phyloP scores from a whole-genome alignment of 2,888 invertebrate genomes.

The Pterostichus madidus region DNA sequence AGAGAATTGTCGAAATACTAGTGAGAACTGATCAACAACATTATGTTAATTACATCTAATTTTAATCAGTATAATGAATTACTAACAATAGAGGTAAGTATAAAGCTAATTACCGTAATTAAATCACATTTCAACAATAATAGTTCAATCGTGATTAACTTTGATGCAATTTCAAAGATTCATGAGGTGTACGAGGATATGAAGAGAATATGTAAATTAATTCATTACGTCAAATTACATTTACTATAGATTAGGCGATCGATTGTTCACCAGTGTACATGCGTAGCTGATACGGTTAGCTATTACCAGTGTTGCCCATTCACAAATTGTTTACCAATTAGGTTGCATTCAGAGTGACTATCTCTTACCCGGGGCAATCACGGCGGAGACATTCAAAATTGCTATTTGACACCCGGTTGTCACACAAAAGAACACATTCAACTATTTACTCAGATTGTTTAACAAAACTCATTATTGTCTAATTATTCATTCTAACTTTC shows the following conservation, averaged over 20 bases:
- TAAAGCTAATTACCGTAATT: neutral
- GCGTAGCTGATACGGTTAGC: constrained; percentile 29
- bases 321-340: constrained; percentile 40
- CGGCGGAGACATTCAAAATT: neutral
- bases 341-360: constrained; percentile 1
- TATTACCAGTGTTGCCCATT: neutral
- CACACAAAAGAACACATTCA: too few species aligned
- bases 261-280: constrained; percentile 16
- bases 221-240: constrained; percentile 31
- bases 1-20: too few species aligned
- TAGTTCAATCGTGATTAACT: neutral
- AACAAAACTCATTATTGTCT: too few species aligned
- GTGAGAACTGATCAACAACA: too few species aligned
- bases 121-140: neutral
- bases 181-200: constrained; percentile 6
- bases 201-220: constrained; percentile 44
- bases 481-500: too few species aligned
- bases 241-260: constrained; percentile 5
- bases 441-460: too few species aligned
- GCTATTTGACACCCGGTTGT: too few species aligned
- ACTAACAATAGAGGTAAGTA: too few species aligned
- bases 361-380: neutral
- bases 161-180: constrained; percentile 21
- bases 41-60: too few species aligned
- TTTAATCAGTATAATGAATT: too few species aligned